Evolutionary conservation across 2,113 vertebrate genomes (phyloP).

Genomic region (Tachysurus vachellii): DNA sequence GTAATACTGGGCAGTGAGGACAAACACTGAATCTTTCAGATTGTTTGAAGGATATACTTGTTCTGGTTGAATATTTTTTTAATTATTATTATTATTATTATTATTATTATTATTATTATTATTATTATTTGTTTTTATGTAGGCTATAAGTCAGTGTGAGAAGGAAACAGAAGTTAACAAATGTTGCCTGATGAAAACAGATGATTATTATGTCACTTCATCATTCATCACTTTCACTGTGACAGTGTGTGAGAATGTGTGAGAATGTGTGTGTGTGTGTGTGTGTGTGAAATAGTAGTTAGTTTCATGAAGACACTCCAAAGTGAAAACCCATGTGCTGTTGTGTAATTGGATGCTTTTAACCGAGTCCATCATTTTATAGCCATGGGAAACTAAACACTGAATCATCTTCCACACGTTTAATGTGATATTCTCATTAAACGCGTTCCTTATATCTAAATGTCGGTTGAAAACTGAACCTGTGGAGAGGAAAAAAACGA

Average conservation of each 20-base stretch:
- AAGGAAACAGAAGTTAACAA: slow-evolving; percentile 1
- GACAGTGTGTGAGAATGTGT: slow-evolving; percentile 23
- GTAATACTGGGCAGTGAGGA: not conserved
- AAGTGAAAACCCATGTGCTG: slow-evolving; percentile 41
- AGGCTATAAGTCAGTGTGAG: not conserved
- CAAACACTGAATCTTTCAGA: not conserved
- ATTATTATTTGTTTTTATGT: not conserved
- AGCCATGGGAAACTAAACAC: slow-evolving; percentile 47
- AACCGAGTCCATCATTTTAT: slow-evolving; percentile 49
- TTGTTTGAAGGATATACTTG: not conserved
- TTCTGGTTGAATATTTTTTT: not conserved
- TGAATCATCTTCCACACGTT: slow-evolving; percentile 15
- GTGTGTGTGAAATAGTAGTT: slow-evolving; percentile 1
- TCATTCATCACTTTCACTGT: slow-evolving; percentile 1
- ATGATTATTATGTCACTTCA: not conserved
- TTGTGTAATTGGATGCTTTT: slow-evolving; percentile 45
- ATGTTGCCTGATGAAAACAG: not conserved
- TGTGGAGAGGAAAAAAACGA: not conserved
- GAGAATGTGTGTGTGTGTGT: not conserved
- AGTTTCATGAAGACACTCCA: slow-evolving; percentile 35
- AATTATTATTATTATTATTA: not conserved
- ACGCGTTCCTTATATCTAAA: not conserved
- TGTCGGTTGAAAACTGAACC: not conserved
- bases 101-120: not conserved
- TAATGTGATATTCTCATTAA: not conserved